These are phyloP conservation scores for Cephalotes varians DNA, from an alignment of 2,888 invertebrate genomes.

Conservation along the genomic window DNA sequence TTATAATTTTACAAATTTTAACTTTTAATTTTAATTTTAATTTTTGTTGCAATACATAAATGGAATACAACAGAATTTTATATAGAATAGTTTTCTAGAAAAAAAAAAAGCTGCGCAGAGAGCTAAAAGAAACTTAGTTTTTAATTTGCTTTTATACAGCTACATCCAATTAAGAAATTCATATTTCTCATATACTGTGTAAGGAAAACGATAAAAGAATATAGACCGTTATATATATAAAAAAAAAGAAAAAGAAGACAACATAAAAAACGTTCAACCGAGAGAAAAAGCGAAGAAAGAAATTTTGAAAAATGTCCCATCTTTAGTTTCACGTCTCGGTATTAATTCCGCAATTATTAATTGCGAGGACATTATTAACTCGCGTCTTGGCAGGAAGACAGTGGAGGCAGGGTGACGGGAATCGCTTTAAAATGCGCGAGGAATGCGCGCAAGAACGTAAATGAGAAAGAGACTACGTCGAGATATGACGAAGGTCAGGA, in stretches of 20 bases:
- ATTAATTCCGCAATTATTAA: constrained; percentile 76
- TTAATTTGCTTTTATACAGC: background rate
- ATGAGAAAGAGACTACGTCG: constrained; percentile 61
- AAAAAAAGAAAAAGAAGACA: background rate
- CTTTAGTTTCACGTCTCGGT: constrained; percentile 64
- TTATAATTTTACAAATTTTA: background rate
- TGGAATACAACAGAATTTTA: background rate
- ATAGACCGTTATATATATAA: background rate
- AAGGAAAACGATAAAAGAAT: constrained; percentile 6
- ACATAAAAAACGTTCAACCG: background rate
- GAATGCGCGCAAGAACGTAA: constrained; percentile 68
- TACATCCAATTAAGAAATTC: constrained; percentile 5
- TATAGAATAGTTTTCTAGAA: background rate
- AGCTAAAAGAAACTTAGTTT: background rate
- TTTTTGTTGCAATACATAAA: background rate
- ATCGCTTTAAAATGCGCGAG: constrained; percentile 73
- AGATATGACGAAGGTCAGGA: constrained; percentile 70
- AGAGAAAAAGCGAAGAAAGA: constrained; percentile 27
- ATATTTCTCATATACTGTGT: background rate
- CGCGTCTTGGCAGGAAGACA: constrained; percentile 62
- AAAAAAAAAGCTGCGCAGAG: background rate
- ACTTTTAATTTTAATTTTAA: too few relatives aligned
- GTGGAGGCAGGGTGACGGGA: constrained; percentile 53
- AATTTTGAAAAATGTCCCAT: constrained; percentile 41
- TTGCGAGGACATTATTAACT: constrained; percentile 73